Evolutionary conservation across 2,113 vertebrate species (phyloP).

Genomic region (Lipotes vexillifer): DNA sequence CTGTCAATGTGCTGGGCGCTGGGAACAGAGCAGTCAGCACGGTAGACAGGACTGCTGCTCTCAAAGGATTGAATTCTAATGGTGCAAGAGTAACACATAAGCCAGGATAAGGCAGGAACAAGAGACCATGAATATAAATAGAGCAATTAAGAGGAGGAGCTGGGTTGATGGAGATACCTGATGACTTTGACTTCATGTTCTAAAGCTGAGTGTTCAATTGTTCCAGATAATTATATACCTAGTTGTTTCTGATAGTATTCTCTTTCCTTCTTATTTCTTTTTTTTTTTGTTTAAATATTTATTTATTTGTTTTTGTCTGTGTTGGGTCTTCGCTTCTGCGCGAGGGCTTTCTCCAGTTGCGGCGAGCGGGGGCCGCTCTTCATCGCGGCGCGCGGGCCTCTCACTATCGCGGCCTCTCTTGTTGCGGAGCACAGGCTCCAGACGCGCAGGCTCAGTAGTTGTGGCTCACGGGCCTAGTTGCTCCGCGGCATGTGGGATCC

Average conservation of each 20-base stretch:
- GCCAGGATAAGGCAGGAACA: not conserved
- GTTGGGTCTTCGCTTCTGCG: no score
- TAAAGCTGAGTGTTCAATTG: not conserved
- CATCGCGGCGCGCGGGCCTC: no score
- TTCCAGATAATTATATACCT: not conserved
- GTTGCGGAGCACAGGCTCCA: no score
- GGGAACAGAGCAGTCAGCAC: accelerated
- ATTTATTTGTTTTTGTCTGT: no score
- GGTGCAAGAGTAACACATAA: not conserved
- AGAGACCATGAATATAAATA: not conserved
- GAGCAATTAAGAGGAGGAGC: not conserved
- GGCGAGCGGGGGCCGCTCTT: no score
- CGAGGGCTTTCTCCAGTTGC: no score
- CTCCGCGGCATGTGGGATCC: no score
- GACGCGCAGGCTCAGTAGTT: no score
- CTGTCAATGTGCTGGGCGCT: accelerated
- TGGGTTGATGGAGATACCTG: not conserved
- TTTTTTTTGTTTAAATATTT: no score
- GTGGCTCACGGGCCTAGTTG: no score
- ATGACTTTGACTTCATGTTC: not conserved
- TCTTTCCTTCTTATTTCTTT: not conserved
- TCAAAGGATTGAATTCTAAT: not conserved
- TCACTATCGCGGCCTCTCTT: no score
- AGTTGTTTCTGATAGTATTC: not conserved
- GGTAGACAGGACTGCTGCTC: not conserved